Evolutionary conservation across 2,113 vertebrate species (phyloP), one percentile per base, ranked within the genome.

Genomic region (Apistogramma diplotaenia): DNA sequence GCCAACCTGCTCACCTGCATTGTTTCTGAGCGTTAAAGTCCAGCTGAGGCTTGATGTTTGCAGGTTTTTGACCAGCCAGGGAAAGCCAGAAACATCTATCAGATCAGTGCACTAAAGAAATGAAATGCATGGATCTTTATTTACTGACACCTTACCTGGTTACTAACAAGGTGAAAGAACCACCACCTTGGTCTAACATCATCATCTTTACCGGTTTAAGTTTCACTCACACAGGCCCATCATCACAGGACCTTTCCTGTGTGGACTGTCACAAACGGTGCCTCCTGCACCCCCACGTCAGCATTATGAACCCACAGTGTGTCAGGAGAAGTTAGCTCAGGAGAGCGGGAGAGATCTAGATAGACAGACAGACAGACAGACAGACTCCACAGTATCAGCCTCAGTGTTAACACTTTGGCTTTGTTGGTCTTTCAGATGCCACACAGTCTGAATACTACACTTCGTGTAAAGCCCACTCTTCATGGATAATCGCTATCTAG

Each of bases 401-500:
- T 27, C 1, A 1, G 37, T 27, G 15, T 67, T 67, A 67, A 2
- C 37, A 4, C 37, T 46, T 19, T 67, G 40, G 9, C 0, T 0
- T 1, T 27, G 27, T 49, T 29, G 18, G 18, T 51, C 46, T 51
- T 19, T 27, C 0, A 3, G 23, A 0, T 46, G 61, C 43, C 21
- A 16, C 35, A 25, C 61, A 25, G 61, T 25, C 8, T 65, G 19
- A 0, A 46, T 46, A 16, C 27, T 46, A 6, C 23, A 46, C 9
- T 46, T 67, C n/a, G n/a, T n/a, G n/a, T n/a, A n/a, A 67, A 67
- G 37, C 15, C 21, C 5, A 46, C 23, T 11, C 21, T 18, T 25
- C 21, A 25, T 25, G 21, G 1, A 0, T 31, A 10, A 0, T 65
- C 2, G 25, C 25, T 67, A 27, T 6, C 37, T 46, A 65, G 21